Evolutionary conservation across 1,140 invertebrate genomes (phyloP).

Genomic region (Cydia amplana): DNA sequence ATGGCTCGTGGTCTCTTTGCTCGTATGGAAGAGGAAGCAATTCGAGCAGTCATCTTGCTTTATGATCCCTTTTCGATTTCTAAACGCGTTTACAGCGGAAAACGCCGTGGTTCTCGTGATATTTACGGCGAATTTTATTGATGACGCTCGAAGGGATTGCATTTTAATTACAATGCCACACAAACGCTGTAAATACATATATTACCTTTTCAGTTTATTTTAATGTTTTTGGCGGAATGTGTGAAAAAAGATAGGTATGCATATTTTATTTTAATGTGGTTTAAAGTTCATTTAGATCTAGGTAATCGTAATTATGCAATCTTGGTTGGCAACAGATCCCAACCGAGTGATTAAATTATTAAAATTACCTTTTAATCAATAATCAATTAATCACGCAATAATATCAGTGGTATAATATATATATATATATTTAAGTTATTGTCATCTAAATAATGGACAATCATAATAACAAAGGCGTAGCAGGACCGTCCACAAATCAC

Average conservation of each 20-base stretch:
- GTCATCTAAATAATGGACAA: constrained; percentile 23
- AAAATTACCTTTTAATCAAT: neutral
- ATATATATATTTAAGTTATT: neutral
- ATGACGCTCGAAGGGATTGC: constrained; percentile 20
- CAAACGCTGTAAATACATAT: neutral
- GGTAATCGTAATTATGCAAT: neutral
- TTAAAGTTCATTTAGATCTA: neutral
- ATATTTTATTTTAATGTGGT: neutral
- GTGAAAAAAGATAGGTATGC: neutral
- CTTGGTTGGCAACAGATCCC: neutral
- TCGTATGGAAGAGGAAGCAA: constrained; percentile 55
- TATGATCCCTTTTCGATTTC: constrained; percentile 58
- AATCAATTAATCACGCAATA: neutral
- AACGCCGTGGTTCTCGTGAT: constrained; percentile 48
- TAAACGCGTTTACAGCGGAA: constrained; percentile 57
- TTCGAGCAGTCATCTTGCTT: constrained; percentile 55
- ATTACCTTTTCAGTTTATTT: neutral
- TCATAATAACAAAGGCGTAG: constrained; percentile 38
- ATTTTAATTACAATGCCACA: constrained; percentile 19
- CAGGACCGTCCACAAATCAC: constrained; percentile 43
- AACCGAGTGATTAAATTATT: neutral
- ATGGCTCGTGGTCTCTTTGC: constrained; percentile 44
- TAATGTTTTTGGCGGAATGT: neutral
- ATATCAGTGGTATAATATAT: neutral
- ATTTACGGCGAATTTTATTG: constrained; percentile 32